Evolutionary conservation across 2,797 vertebrate species (phyloP), one percentile per base, ranked within the genome.

Genomic region (Staurois parvus): DNA sequence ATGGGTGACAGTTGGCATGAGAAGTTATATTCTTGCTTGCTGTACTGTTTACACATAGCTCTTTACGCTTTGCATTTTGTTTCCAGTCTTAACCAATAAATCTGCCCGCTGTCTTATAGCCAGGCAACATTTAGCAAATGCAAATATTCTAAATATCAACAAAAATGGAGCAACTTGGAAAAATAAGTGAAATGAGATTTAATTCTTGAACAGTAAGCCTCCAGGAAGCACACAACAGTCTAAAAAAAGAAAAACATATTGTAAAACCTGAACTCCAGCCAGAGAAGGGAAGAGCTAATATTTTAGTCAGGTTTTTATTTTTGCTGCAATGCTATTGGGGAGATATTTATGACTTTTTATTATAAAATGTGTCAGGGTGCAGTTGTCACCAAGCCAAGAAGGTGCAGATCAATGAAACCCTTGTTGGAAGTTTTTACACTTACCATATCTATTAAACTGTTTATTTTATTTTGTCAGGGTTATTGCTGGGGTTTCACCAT

Each of bases 1-100:
- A 80, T 80, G 78, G 78, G 29, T 72, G 78, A 80, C 78, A 72
- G 78, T 80, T 80, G 67, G 78, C 67, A 80, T 56, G 67, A 80
- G 67, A 80, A 52, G 77, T 12, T 42, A 24, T 79, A 48, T 79
- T 79, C 67, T 56, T 30, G 28, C 67, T 70, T 80, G 28, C 28
- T 80, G 45, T 67, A 70, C 67, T 70, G 78, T n/a, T 56, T 70
- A 68, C n/a, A 64, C 59, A 64, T 72, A 72, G 67, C 67, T 80
- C 48, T 69, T 29, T 48, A 48, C 42, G 24, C 19, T 15, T 29
- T 24, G 28, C 28, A 8, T 79, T 79, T 68, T 68, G 77, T 42
- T 79, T 29, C 64, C 37, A 42, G 67, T 45, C 78, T 24, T 26
- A 19, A 19, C 48, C 45, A 37, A 34, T 72, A 56, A 32, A 70